Base-by-base conservation (phyloP, 2,797 vertebrate species). In the Synanceia verrucosa region DNA sequence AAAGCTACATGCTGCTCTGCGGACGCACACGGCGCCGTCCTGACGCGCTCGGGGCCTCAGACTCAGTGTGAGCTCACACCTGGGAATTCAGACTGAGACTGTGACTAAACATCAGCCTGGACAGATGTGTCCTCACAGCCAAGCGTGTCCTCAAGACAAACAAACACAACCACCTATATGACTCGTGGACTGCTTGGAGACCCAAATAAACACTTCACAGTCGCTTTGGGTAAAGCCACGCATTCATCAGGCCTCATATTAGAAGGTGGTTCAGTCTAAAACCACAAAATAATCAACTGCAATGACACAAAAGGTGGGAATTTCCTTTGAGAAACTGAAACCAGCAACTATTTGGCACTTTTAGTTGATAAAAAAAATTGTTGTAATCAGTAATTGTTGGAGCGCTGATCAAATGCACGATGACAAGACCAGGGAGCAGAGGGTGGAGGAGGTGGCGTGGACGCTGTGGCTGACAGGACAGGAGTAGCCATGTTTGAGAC, bases 381-480 rank as follows among this genome's bases (percentile, higher is more conserved):
- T 5, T 57, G 19, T 43, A 29, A 48, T 48, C 12, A 48, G 13
- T 18, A 12, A 29, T 21, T 19, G 24, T 23, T 39, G 9, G 19
- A 14, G 59, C 37, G 2, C 39, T 44, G 4, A 53, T 53, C 23
- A 19, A n/a, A 62, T 61, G 16, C 65, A n/a, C 69, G 83, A 88
- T 89, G 82, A 88, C 83, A 89, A 57, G 90, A 85, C 87, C 84
- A 89, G 83, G 87, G 86, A 55, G 34, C 9, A 2, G 63, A 13
- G 46, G n/a, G 44, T 33, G 48, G 60, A 44, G 28, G 74, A 21
- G 59, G 77, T 2, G 69, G 51, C 7, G 60, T 12, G 1, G 18
- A 85, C 66, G 73, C 70, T 43, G 76, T 71, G 60, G 73, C 81
- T 94, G 95, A 94, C 93, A 94, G 92, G 82, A 86, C 48, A 84